Evolutionary conservation across 2,113 vertebrate species (phyloP).

Genomic region (Gallinago media): DNA sequence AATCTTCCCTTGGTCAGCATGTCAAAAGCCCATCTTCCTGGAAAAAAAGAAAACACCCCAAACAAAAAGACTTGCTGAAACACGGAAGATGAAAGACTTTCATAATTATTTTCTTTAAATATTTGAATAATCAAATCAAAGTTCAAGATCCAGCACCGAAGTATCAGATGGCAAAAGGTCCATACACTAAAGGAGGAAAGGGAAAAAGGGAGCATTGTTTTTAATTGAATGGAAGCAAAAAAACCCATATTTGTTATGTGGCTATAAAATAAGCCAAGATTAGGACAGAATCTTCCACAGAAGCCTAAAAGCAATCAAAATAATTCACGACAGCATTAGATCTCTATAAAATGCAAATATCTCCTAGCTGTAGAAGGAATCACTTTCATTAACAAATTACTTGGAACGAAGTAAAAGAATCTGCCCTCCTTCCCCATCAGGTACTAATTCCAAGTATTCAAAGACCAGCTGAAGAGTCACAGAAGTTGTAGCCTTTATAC

Average conservation of each 20-base stretch:
- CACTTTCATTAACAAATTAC: not conserved
- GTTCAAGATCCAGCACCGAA: not conserved
- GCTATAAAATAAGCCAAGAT: not conserved
- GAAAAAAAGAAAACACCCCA: not conserved
- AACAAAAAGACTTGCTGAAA: not conserved
- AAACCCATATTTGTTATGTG: not conserved
- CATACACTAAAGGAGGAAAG: not conserved
- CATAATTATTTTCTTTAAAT: not conserved
- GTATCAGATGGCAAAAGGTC: not conserved
- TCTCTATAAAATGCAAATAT: not conserved
- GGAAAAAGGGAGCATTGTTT: not conserved
- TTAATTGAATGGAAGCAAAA: not conserved
- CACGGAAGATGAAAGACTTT: not conserved
- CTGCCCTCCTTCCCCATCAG: not conserved
- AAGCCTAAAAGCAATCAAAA: not conserved
- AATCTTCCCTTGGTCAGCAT: slow-evolving; percentile 30
- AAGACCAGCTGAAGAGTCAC: not conserved
- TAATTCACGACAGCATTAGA: not conserved
- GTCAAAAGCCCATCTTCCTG: not conserved
- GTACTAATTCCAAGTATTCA: not conserved
- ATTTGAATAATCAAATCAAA: not conserved
- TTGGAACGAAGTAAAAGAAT: not conserved
- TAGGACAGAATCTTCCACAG: not conserved
- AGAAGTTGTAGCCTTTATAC: not conserved
- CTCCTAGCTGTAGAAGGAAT: not conserved